A percentile compares a stretch with the other conserved stretches of the same genome.
Evolutionary conservation across 1,140 invertebrate genomes (phyloP).

Genomic region (Vanessa tameamea): DNA sequence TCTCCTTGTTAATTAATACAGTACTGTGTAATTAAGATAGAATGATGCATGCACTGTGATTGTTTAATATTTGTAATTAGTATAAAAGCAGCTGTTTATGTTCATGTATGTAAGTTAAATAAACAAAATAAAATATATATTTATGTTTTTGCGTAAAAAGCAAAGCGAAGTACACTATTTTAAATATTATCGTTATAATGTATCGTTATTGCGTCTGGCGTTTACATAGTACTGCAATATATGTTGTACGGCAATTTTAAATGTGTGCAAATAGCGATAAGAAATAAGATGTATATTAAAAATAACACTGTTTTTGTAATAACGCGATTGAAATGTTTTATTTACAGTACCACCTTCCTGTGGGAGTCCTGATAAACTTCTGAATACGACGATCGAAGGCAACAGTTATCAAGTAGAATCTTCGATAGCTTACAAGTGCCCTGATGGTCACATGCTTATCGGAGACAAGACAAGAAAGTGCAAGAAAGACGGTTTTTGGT

Average conservation of each 20-base stretch:
- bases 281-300: not conserved
- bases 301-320: slow-evolving; percentile 2
- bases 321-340: slow-evolving; percentile 31
- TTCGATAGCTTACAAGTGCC: slow-evolving; percentile 89
- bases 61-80: not conserved
- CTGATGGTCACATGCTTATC: slow-evolving; percentile 90
- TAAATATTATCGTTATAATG: slow-evolving; percentile 13
- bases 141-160: slow-evolving; percentile 12
- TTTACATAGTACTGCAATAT: slow-evolving; percentile 25
- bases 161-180: slow-evolving; percentile 17
- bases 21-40: too few relatives aligned
- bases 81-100: not conserved
- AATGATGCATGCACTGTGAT: not conserved
- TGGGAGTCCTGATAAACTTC: slow-evolving; percentile 91
- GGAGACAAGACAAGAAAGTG: slow-evolving; percentile 87
- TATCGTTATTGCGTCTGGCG: slow-evolving; percentile 19
- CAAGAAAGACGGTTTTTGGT: slow-evolving; percentile 89
- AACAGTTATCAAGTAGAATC: slow-evolving; percentile 86
- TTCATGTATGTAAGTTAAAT: not conserved
- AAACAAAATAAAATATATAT: not conserved
- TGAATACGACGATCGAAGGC: slow-evolving; percentile 91
- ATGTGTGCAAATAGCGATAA: slow-evolving; percentile 5
- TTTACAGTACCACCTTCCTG: slow-evolving; percentile 89
- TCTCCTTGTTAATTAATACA: too few relatives aligned
- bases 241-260: not conserved